phyloP scores from a whole-genome alignment of 1,140 invertebrate genomes.

The Subanguina moxae region DNA sequence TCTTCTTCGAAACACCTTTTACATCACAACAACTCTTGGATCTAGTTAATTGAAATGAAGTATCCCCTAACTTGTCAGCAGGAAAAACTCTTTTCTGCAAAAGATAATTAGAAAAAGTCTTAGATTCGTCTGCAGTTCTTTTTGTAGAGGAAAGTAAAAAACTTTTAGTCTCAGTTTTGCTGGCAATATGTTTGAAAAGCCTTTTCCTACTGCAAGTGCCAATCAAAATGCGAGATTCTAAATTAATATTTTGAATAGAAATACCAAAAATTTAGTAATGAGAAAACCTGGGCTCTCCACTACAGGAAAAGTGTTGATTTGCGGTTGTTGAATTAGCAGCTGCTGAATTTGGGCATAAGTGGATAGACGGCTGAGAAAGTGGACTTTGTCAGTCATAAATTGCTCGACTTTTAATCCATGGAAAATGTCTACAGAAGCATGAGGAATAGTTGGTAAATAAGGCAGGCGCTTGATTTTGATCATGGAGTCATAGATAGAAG shows the following conservation, averaged over 20 bases:
- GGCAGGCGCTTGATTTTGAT: slow-evolving; percentile 94
- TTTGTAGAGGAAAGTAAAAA: no score
- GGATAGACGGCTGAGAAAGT: slow-evolving; percentile 38
- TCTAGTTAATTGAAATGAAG: slow-evolving; percentile 36
- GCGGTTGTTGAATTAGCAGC: slow-evolving; percentile 27
- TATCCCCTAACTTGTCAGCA: no score
- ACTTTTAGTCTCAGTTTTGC: neutral
- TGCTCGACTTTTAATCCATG: slow-evolving; percentile 52
- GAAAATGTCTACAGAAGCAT: slow-evolving; percentile 40
- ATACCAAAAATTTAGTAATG: slow-evolving; percentile 10
- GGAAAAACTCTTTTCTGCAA: no score
- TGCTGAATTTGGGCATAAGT: slow-evolving; percentile 50
- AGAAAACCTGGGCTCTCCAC: slow-evolving; percentile 42
- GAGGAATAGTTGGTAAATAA: slow-evolving; percentile 72
- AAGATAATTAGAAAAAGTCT: no score
- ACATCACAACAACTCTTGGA: slow-evolving; percentile 28
- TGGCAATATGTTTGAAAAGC: slow-evolving; percentile 18
- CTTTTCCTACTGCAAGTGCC: slow-evolving; percentile 46
- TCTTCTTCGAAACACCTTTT: slow-evolving; percentile 35
- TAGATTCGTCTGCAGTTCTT: no score
- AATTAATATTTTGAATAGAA: neutral
- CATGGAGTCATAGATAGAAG: slow-evolving; percentile 96
- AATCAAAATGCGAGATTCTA: slow-evolving; percentile 37
- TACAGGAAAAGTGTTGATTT: slow-evolving; percentile 50
- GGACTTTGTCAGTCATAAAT: slow-evolving; percentile 43